These are phyloP conservation scores for Babyrousa celebensis DNA, from an alignment of 2,797 vertebrate species.

Conservation along the genomic window DNA sequence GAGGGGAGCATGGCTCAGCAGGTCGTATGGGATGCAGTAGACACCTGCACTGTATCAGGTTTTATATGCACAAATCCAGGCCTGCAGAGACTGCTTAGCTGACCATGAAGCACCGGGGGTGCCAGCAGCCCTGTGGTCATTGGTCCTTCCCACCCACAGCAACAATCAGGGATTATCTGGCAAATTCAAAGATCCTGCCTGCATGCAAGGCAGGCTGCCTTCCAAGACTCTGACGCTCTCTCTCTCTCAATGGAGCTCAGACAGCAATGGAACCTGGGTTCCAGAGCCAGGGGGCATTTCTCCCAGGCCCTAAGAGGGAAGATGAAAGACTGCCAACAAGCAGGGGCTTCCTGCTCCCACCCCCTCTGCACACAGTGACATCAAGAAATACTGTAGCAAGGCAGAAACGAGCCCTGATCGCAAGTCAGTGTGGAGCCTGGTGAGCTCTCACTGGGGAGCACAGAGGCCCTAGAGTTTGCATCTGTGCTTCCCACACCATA, in stretches of 20 bases:
- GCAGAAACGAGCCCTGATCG: neutral
- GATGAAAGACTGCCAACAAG: neutral
- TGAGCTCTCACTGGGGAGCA: rapidly evolving
- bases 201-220: neutral
- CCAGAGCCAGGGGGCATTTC: neutral
- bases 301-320: neutral
- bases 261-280: neutral
- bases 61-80: neutral
- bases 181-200: neutral
- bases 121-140: no score
- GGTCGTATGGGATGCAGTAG: rapidly evolving
- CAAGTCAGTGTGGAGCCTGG: no score
- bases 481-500: neutral
- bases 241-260: neutral
- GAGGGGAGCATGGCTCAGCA: rapidly evolving
- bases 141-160: neutral
- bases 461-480: rapidly evolving
- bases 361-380: neutral
- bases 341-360: neutral
- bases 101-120: neutral
- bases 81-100: neutral
- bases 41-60: no score
- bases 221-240: neutral
- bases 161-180: neutral
- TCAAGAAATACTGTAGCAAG: neutral